Evolutionary conservation across 2,797 vertebrate genomes (phyloP), one percentile per base, ranked within the genome.

Genomic region (Schizopygopsis pylzovi): DNA sequence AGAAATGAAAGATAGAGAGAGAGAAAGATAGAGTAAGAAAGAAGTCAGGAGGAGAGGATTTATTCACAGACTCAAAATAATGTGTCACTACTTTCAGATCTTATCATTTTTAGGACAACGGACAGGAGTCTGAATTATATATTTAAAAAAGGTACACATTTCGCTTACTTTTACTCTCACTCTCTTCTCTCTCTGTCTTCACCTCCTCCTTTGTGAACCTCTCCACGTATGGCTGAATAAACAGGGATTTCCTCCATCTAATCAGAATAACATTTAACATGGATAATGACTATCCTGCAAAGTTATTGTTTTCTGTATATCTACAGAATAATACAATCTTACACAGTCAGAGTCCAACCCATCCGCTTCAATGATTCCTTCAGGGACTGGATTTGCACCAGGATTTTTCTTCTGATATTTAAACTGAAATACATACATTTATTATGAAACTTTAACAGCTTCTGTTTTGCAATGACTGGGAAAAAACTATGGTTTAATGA

Each of bases 181-280:
- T 20, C 9, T 8, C 22, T 49, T 49, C 41, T 25, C 12, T 80
- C 41, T 16, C 22, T 45, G n/a, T 47, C 59, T 33, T 45, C 5
- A 20, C 15, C 15, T 49, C 18, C 41, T 22, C 43, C 15, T 63
- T 8, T 81, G 45, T 67, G 10, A 68, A 20, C 9, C 18, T 68
- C 28, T 47, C 15, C 43, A 8, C 16, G 16, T 68, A 6, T 20
- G 65, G 18, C 37, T 59, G 2, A n/a, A 82, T 56, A 39, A 56
- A 59, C 81, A 82, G 2, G 41, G 81, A 71, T 28, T 28, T 43
- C 8, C 49, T 54, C 33, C 52, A 59, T 2, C 81, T 82, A 72
- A 18, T 72, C 16, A n/a, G 33, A 47, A 52, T 10, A 54, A n/a
- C 25, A 81, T 52, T 12, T 3, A 73, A 73, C n/a, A 73, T 3